Percentiles rank a stretch among this genome's conserved stretches.
These are phyloP conservation scores for Contarinia nasturtii DNA, from an alignment of 1,140 invertebrate genomes.

Conservation along the genomic window DNA sequence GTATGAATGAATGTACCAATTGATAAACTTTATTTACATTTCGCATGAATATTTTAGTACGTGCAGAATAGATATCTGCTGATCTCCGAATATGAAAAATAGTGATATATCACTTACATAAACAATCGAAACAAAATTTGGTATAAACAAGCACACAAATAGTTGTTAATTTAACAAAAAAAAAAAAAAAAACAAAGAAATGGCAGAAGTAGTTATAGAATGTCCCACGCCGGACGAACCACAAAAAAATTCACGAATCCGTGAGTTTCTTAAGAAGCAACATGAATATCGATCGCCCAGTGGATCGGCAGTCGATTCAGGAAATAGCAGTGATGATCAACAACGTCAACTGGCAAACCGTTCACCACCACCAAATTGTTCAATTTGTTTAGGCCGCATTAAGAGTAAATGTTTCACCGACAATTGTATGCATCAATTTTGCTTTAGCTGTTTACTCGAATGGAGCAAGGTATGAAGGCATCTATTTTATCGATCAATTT, in stretches of 20 bases:
- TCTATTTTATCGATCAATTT: not conserved
- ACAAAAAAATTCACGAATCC: not conserved
- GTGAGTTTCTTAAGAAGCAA: not conserved
- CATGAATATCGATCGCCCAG: no score
- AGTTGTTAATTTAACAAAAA: no score
- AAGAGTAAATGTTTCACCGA: constrained; percentile 80
- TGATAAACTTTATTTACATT: no score
- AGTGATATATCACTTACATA: no score
- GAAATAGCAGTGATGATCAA: not conserved
- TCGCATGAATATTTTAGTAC: no score
- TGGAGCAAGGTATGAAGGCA: constrained; percentile 65
- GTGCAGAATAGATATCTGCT: no score
- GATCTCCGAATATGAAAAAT: no score
- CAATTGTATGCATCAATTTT: constrained; percentile 84
- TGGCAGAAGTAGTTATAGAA: not conserved
- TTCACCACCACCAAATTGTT: constrained; percentile 68
- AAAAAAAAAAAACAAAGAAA: not conserved
- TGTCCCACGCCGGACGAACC: not conserved
- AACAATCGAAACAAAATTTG: no score
- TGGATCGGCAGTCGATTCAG: not conserved
- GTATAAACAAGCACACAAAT: no score
- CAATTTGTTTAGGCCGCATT: constrained; percentile 74
- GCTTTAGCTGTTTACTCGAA: constrained; percentile 76
- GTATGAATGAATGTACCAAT: no score
- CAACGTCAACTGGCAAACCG: not conserved